Percentiles rank a stretch among this genome's conserved stretches.
These are phyloP conservation scores for Protosalanx chinensis DNA, from an alignment of 2,797 vertebrate species.

Conservation along the genomic window DNA sequence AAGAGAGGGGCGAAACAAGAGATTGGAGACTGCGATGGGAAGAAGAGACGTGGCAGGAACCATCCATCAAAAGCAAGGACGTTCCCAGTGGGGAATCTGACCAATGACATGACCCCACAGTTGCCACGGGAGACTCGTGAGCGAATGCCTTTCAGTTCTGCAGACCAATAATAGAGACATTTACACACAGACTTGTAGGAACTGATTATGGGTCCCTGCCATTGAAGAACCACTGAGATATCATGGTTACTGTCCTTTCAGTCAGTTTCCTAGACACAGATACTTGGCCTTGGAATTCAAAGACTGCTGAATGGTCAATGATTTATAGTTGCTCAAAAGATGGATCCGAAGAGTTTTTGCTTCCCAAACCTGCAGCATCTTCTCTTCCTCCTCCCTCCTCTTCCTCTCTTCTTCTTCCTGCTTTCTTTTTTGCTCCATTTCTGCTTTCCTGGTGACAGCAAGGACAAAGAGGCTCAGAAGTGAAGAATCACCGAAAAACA, in stretches of 20 bases:
- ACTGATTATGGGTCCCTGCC: neutral
- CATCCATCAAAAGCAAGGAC: slow-evolving; percentile 43
- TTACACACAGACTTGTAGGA: neutral
- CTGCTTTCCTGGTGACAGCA: slow-evolving; percentile 80
- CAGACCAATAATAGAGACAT: neutral
- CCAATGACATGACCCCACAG: slow-evolving; percentile 33
- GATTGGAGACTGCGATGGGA: neutral
- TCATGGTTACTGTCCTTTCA: neutral
- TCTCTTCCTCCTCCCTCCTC: slow-evolving; percentile 89
- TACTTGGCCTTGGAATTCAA: neutral
- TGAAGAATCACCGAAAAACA: neutral
- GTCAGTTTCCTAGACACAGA: neutral
- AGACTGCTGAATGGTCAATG: too few relatives aligned
- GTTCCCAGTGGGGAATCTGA: slow-evolving; percentile 27
- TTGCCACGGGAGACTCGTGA: slow-evolving; percentile 27
- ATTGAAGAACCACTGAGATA: neutral
- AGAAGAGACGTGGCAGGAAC: slow-evolving; percentile 23
- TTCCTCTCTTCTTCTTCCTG: slow-evolving; percentile 93
- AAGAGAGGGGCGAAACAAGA: neutral
- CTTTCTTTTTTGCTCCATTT: slow-evolving; percentile 95
- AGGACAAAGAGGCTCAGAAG: neutral
- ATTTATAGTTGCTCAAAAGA: neutral
- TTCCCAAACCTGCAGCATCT: slow-evolving; percentile 80
- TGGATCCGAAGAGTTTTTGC: neutral
- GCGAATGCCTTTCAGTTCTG: slow-evolving; percentile 32